phyloP scores from a whole-genome alignment of 1,140 invertebrate genomes.

The Drosophila novamexicana region DNA sequence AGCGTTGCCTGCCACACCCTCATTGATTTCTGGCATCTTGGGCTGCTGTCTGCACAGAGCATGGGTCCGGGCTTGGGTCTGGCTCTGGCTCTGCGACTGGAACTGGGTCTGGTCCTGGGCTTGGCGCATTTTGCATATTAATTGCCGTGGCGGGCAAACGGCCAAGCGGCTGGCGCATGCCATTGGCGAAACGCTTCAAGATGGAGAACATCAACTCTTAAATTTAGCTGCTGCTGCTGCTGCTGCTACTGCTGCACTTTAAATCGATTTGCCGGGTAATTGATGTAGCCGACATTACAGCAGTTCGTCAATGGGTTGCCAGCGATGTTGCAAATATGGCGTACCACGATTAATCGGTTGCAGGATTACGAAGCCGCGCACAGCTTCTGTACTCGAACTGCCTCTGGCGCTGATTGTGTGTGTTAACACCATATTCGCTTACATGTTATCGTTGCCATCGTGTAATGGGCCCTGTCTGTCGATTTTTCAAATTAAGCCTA shows the following conservation, averaged over 20 bases:
- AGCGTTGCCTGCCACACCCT: constrained; percentile 75
- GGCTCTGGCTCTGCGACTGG: neutral
- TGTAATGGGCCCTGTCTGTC: constrained; percentile 68
- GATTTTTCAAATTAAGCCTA: constrained; percentile 70
- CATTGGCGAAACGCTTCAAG: constrained; percentile 69
- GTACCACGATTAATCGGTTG: constrained; percentile 52
- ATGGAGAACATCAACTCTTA: constrained; percentile 66
- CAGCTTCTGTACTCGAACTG: constrained; percentile 64
- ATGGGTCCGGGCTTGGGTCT: constrained; percentile 1
- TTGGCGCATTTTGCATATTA: constrained; percentile 79
- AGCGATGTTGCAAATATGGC: constrained; percentile 57
- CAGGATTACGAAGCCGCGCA: constrained; percentile 56
- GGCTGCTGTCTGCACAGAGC: constrained; percentile 23
- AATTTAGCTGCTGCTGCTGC: constrained; percentile 6
- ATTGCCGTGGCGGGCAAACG: constrained; percentile 46
- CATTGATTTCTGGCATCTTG: constrained; percentile 76
- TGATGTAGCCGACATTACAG: constrained; percentile 72
- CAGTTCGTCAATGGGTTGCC: constrained; percentile 39
- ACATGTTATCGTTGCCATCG: constrained; percentile 72
- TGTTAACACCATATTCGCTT: constrained; percentile 83
- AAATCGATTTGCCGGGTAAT: constrained; percentile 72
- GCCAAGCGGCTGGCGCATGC: constrained; percentile 66
- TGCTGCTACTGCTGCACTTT: constrained; percentile 44
- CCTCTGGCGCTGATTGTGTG: constrained; percentile 64
- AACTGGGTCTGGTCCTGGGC: constrained; percentile 21